Conservation (phyloP, 2,113 vertebrate genomes). For the Chiloscyllium plagiosum region DNA sequence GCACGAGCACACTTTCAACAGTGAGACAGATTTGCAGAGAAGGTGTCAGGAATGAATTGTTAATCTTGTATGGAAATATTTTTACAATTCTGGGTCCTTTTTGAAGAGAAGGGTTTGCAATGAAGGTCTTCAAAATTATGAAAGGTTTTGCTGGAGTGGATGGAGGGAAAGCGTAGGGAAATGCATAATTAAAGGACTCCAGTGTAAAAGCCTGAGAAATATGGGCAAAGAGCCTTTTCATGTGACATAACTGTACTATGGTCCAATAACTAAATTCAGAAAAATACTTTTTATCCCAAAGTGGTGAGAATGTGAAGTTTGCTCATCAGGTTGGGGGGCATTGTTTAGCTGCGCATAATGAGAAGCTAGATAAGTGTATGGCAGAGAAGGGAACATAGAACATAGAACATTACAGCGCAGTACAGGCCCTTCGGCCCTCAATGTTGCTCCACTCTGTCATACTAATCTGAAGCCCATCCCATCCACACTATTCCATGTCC, state of each 20-base stretch:
- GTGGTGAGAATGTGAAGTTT: neutral
- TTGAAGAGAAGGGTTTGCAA: neutral
- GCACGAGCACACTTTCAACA: neutral
- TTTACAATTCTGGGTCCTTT: neutral
- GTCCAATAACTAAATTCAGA: neutral
- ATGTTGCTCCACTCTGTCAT: too few relatives aligned
- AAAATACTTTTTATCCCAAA: neutral
- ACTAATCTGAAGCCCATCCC: too few relatives aligned
- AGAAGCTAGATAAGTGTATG: neutral
- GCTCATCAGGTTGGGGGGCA: neutral
- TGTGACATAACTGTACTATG: too few relatives aligned
- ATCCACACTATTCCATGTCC: too few relatives aligned
- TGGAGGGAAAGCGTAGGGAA: neutral
- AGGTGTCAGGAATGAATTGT: neutral
- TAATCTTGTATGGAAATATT: neutral
- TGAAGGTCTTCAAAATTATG: neutral
- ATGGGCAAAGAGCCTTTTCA: too few relatives aligned
- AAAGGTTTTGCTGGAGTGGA: neutral
- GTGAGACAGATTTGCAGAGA: neutral
- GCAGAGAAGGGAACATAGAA: neutral
- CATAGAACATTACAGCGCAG: too few relatives aligned
- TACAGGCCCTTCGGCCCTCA: too few relatives aligned
- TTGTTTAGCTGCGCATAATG: neutral
- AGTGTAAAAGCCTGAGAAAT: neutral
- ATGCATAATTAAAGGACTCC: neutral